phyloP scores from a whole-genome alignment of 2,797 vertebrate species.

The Odontamblyopus rebecca region DNA sequence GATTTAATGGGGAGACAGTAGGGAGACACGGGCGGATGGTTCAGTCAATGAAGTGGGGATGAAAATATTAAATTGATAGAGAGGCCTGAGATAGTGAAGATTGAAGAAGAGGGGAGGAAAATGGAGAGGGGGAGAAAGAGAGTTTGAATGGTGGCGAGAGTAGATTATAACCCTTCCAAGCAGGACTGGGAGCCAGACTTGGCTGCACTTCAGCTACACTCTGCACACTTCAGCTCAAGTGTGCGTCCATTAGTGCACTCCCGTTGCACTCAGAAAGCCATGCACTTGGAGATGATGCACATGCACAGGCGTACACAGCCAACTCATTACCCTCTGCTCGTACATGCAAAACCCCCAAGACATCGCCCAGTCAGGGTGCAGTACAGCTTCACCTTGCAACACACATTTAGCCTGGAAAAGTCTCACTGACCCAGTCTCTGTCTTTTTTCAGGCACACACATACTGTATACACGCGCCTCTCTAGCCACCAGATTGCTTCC shows the following conservation, averaged over 20 bases:
- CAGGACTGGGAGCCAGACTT: conserved; percentile 76
- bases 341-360: conserved; percentile 49
- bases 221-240: conserved; percentile 79
- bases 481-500: conserved; percentile 74
- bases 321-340: conserved; percentile 31
- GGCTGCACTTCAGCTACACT: conserved; percentile 78
- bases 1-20: conserved; percentile 52
- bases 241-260: conserved; percentile 78
- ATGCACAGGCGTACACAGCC: conserved; percentile 28
- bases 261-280: conserved; percentile 68
- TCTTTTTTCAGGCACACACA: conserved; percentile 14
- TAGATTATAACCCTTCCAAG: conserved; percentile 72
- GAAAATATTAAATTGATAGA: conserved; percentile 64
- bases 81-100: conserved; percentile 39
- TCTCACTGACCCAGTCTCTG: conserved; percentile 45
- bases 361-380: conserved; percentile 36
- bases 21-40: conserved; percentile 34
- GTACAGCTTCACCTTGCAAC: conserved; percentile 24
- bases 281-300: conserved; percentile 58
- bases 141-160: conserved; percentile 55
- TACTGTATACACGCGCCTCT: conserved; percentile 40
- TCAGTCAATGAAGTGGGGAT: conserved; percentile 53
- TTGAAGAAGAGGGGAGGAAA: conserved; percentile 43
- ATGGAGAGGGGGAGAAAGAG: conserved; percentile 45
- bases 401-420: conserved; percentile 47